A percentile compares a stretch with the other conserved stretches of the same genome.
Conservation (phyloP, 2,113 vertebrate species). For the Dissostichus mawsoni region DNA sequence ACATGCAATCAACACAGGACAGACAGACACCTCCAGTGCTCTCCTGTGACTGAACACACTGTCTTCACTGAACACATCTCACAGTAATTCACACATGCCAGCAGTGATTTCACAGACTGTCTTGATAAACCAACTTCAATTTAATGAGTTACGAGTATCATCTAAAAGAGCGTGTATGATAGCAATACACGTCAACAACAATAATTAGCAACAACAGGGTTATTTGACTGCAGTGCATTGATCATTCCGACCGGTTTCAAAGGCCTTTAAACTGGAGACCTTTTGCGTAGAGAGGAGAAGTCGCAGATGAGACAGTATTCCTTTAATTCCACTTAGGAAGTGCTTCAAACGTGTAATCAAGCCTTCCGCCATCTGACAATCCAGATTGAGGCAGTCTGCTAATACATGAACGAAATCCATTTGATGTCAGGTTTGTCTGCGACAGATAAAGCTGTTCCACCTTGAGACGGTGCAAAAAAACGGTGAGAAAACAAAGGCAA, state of each 20-base stretch:
- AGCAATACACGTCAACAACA: neutral
- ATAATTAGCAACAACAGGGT: conserved; percentile 13
- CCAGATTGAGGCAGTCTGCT: conserved; percentile 34
- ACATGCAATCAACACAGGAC: conserved; percentile 63
- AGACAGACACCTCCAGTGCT: conserved; percentile 36
- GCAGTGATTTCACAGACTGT: neutral
- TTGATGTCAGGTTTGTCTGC: conserved; percentile 32
- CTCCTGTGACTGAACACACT: conserved; percentile 21
- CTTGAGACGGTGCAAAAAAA: conserved; percentile 20
- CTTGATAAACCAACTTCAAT: neutral
- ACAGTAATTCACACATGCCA: conserved; percentile 19
- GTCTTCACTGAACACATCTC: conserved; percentile 8
- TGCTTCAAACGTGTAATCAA: conserved; percentile 49
- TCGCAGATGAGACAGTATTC: conserved; percentile 26
- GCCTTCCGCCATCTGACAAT: conserved; percentile 35
- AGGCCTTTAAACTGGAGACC: conserved; percentile 17
- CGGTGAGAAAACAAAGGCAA: conserved; percentile 22
- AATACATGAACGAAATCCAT: conserved; percentile 45
- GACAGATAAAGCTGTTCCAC: conserved; percentile 36
- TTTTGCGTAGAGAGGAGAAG: conserved; percentile 4
- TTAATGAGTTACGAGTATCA: conserved; percentile 10
- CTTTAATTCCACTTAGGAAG: conserved; percentile 33
- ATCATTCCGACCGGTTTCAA: conserved; percentile 30
- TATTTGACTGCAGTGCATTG: conserved; percentile 20
- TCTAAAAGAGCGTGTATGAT: neutral